A percentile compares a stretch with the other conserved stretches of the same genome.
These are phyloP conservation scores for Cryptocheilus praepositus DNA, from an alignment of 2,888 invertebrate genomes.

Conservation along the genomic window DNA sequence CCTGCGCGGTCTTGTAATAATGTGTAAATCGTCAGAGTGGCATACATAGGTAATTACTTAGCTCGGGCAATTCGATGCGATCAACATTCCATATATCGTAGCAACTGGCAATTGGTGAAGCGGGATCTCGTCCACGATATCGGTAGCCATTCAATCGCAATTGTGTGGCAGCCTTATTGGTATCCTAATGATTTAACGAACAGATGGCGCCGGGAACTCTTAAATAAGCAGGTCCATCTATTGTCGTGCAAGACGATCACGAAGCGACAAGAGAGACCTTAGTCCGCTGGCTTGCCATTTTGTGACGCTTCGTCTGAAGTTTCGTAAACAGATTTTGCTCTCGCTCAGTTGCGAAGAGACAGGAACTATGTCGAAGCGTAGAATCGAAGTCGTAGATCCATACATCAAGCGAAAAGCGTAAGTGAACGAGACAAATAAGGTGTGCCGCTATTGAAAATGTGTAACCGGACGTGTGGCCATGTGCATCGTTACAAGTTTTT, in stretches of 20 bases:
- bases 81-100: no score
- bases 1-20: no score
- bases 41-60: no score
- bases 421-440: constrained; percentile 61
- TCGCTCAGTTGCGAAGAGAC: constrained; percentile 38
- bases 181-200: no score
- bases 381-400: constrained; percentile 91
- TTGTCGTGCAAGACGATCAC: constrained; percentile 22
- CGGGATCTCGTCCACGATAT: no score
- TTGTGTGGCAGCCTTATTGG: no score
- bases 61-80: no score
- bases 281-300: constrained; percentile 68
- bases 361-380: constrained; percentile 85
- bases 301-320: constrained; percentile 67
- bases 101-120: no score
- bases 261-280: constrained; percentile 38
- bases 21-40: no score
- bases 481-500: constrained; percentile 51
- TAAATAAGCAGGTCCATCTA: constrained; percentile 35
- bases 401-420: constrained; percentile 87
- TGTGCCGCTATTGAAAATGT: constrained; percentile 3
- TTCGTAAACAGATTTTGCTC: constrained; percentile 56
- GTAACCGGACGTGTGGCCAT: constrained; percentile 40
- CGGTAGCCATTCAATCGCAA: no score
- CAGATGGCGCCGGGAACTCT: no score